phyloP scores from a whole-genome alignment of 2,888 invertebrate species.

The Nomada fucata region DNA sequence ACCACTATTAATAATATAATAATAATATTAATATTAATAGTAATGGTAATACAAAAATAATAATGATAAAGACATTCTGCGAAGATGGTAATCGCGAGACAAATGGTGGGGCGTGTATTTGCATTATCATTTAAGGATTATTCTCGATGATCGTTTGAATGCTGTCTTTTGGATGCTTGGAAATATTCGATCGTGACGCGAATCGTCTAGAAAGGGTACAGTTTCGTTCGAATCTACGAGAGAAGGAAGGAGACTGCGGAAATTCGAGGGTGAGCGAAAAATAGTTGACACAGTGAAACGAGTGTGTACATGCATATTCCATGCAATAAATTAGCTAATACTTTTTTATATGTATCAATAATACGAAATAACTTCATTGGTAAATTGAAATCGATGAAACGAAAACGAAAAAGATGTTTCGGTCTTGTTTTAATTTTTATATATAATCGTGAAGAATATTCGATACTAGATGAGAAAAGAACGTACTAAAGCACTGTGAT shows the following conservation, averaged over 20 bases:
- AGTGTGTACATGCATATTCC: slow-evolving; percentile 51
- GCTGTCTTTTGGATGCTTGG: slow-evolving; percentile 3
- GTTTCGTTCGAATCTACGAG: not conserved
- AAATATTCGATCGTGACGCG: not conserved
- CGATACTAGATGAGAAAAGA: slow-evolving; percentile 50
- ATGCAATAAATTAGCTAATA: slow-evolving; percentile 64
- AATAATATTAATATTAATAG: no score
- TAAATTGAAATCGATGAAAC: slow-evolving; percentile 34
- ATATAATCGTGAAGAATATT: slow-evolving; percentile 48
- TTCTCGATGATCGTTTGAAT: slow-evolving; percentile 8
- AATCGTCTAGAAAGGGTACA: not conserved
- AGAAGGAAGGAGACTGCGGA: not conserved
- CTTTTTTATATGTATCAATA: slow-evolving; percentile 59
- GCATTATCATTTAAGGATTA: slow-evolving; percentile 6
- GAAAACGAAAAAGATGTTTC: slow-evolving; percentile 19
- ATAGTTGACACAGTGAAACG: slow-evolving; percentile 31
- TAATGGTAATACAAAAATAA: no score
- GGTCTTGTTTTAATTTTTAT: slow-evolving; percentile 46
- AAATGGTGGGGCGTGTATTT: not conserved
- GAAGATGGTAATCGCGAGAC: not conserved
- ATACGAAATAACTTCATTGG: slow-evolving; percentile 38
- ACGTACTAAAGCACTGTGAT: slow-evolving; percentile 67
- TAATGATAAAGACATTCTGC: not conserved
- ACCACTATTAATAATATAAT: not conserved
- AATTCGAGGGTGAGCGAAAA: slow-evolving; percentile 16